Percentiles rank a stretch among this genome's conserved stretches.
Evolutionary conservation across 1,140 invertebrate genomes (phyloP).

Genomic region (Hyphantria cunea): DNA sequence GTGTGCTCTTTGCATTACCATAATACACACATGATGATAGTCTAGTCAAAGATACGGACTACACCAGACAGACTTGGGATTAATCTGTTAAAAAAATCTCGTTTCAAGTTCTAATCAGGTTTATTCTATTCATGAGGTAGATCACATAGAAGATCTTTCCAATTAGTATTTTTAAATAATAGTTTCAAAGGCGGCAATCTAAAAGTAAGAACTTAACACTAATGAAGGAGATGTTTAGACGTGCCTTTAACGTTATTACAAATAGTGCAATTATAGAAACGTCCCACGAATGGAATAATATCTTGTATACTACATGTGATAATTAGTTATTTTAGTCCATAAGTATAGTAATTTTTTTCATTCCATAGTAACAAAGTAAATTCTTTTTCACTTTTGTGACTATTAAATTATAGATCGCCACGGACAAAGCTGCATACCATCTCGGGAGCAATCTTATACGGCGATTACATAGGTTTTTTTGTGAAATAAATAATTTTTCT

Average conservation of each 20-base stretch:
- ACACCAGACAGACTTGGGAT: background rate
- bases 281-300: no score
- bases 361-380: no score
- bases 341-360: no score
- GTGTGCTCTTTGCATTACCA: constrained; percentile 2
- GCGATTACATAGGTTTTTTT: constrained; percentile 23
- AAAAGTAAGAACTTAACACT: constrained; percentile 3
- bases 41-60: constrained; percentile 21
- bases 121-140: constrained; percentile 11
- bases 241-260: no score
- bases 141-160: constrained; percentile 19
- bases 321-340: no score
- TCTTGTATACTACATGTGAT: no score
- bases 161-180: constrained; percentile 1
- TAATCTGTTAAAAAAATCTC: constrained; percentile 8
- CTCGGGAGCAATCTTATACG: constrained; percentile 23
- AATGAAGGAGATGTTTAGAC: background rate
- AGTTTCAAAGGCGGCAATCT: background rate
- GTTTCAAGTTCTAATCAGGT: constrained; percentile 33
- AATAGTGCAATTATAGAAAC: no score
- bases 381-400: constrained; percentile 2
- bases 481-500: constrained; percentile 43
- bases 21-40: constrained; percentile 14
- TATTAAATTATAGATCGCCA: constrained; percentile 12
- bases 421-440: constrained; percentile 17